These are phyloP conservation scores for Bos indicus DNA, from an alignment of 2,113 vertebrate genomes.

Conservation along the genomic window DNA sequence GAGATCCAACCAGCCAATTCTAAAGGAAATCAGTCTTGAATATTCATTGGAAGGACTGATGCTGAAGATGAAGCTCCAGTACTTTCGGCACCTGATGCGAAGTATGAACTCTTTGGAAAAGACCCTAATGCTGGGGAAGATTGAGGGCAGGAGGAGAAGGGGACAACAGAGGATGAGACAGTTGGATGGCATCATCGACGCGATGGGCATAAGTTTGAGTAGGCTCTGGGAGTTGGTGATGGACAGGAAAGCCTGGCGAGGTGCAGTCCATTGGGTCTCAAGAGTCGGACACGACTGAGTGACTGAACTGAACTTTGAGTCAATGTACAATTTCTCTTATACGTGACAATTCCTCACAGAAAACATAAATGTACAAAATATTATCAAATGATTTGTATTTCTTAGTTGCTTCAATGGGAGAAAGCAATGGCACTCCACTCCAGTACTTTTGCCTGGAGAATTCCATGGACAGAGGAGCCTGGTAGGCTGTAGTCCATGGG, in stretches of 20 bases:
- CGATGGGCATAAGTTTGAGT: neutral
- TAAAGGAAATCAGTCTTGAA: neutral
- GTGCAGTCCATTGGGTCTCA: neutral
- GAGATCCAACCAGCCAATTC: neutral
- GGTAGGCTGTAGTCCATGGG: too few relatives aligned
- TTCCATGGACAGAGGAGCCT: too few relatives aligned
- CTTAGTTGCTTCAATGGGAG: neutral
- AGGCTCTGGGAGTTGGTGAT: neutral
- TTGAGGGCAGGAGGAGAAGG: neutral
- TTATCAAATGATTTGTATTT: slow-evolving; percentile 27
- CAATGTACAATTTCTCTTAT: slow-evolving; percentile 2
- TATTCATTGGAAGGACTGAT: neutral
- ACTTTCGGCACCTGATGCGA: neutral
- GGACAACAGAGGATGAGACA: fast-evolving
- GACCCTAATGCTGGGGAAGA: neutral
- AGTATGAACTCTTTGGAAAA: neutral
- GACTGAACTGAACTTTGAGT: neutral
- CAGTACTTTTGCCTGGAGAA: too few relatives aligned
- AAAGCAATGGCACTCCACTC: too few relatives aligned
- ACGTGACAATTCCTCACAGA: neutral
- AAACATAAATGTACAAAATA: neutral
- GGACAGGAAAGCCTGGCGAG: neutral
- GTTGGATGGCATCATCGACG: neutral
- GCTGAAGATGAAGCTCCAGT: neutral
- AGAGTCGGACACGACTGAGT: fast-evolving